Evolutionary conservation across 2,797 vertebrate species (phyloP).

Genomic region (Pelochelys cantorii): DNA sequence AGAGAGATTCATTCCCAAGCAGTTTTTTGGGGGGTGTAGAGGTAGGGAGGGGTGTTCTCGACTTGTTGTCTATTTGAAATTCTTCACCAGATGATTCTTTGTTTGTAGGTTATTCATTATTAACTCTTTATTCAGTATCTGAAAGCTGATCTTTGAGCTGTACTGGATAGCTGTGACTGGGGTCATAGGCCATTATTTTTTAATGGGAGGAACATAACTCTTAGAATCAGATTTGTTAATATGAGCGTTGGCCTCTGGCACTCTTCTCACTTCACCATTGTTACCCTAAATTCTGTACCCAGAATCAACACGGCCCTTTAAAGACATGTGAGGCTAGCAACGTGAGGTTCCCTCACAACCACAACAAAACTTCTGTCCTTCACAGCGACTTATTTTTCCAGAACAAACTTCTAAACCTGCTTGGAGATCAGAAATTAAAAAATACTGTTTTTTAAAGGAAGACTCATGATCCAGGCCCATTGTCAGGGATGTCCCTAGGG

Average conservation of each 20-base stretch:
- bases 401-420: neutral
- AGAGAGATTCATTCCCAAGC: neutral
- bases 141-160: slow-evolving; percentile 3
- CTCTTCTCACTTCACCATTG: neutral
- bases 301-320: neutral
- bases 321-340: neutral
- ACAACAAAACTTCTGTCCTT: neutral
- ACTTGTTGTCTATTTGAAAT: neutral
- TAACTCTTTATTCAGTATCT: neutral
- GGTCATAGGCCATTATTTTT: neutral
- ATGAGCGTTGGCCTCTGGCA: neutral
- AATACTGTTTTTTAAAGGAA: neutral
- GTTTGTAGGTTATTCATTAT: neutral
- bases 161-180: neutral
- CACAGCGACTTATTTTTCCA: neutral
- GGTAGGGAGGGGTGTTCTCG: neutral
- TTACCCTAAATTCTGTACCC: neutral
- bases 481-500: no score
- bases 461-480: neutral
- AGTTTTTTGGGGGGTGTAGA: neutral
- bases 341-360: neutral
- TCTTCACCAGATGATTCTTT: neutral
- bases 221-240: neutral
- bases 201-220: neutral
- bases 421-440: neutral